Evolutionary conservation across 2,888 invertebrate species (phyloP), one percentile per base, ranked within the genome.

Genomic region (Bhutanitis thaidina): DNA sequence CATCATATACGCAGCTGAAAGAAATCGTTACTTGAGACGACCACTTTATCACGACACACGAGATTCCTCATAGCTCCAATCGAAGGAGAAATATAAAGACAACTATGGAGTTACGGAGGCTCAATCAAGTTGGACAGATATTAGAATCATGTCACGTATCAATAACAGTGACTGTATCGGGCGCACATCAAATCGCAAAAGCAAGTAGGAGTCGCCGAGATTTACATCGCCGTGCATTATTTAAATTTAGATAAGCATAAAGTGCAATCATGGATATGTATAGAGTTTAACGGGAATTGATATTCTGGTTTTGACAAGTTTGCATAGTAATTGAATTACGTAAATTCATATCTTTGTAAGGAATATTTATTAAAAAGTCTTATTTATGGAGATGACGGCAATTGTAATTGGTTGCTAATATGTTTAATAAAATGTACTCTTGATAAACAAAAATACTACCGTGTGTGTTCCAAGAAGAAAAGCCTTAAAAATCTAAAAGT

Each of bases 41-140:
- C 60, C 60, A 60, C 37, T 58, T 46, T 47, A 58, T 7, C 13
- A 27, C 54, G 62, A 65, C 43, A 60, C 56, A 7, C 40, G 39
- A n/a, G 15, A 35, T 37, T 29, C 27, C 35, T 30, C 13, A 7
- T 8, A 7, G 2, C 10, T 9, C 7, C 43, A 10, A 25, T 34
- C 7, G 14, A n/a, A 14, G 8, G 38, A 37, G 49, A 49, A 38
- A 20, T 14, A 7, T 25, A 12, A 20, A 9, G 5, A 32, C 20
- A 13, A 32, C 32, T 34, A 34, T 7, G 12, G 10, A 14, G 9
- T 25, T 34, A 34, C 4, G 8, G 10, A 14, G 9, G 49, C 32
- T 49, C 49, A 38, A 32, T n/a, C 32, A 38, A 32, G 1, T 5
- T 49, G 49, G 43, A 2, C 43, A 27, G n/a, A 38, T 43, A 37